Percentiles rank a stretch among this genome's conserved stretches.
phyloP scores from a whole-genome alignment of 1,140 invertebrate species.

The Bicyclus anynana region DNA sequence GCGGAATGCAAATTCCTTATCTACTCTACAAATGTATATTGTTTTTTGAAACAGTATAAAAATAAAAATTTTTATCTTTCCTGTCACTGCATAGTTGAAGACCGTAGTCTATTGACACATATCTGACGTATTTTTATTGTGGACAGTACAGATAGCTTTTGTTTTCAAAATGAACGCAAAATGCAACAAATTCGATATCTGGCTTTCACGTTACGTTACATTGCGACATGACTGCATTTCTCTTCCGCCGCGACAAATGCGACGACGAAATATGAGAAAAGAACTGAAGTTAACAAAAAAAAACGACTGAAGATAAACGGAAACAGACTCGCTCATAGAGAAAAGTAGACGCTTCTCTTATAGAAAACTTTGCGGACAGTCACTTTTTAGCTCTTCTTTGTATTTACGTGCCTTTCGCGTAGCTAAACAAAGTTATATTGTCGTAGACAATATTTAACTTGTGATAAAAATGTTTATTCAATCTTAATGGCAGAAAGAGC shows the following conservation, averaged over 20 bases:
- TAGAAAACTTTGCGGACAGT: slow-evolving; percentile 62
- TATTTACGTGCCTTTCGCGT: slow-evolving; percentile 44
- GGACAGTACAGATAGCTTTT: slow-evolving; percentile 2
- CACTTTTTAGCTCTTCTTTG: slow-evolving; percentile 51
- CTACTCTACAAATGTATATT: not conserved
- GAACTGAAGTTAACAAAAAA: slow-evolving; percentile 55
- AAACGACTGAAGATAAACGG: slow-evolving; percentile 67
- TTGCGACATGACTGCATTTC: slow-evolving; percentile 26
- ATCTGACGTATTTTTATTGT: slow-evolving; percentile 14
- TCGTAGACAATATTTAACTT: not conserved
- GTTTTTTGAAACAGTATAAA: not conserved
- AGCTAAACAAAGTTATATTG: slow-evolving; percentile 34
- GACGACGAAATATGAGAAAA: slow-evolving; percentile 60
- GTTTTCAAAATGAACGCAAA: slow-evolving; percentile 14
- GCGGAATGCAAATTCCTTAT: slow-evolving; percentile 39
- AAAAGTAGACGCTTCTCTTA: slow-evolving; percentile 60
- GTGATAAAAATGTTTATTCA: not conserved
- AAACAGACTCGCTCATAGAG: slow-evolving; percentile 67
- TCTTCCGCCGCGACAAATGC: slow-evolving; percentile 47
- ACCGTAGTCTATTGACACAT: slow-evolving; percentile 1
- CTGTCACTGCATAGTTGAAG: too few relatives aligned
- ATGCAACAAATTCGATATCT: slow-evolving; percentile 12
- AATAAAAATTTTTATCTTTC: too few relatives aligned
- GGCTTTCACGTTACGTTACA: slow-evolving; percentile 17
- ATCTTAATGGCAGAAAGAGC: too few relatives aligned